Base-by-base conservation (phyloP, 2,888 invertebrate species). In the Gymnoscelis rufifasciata region DNA sequence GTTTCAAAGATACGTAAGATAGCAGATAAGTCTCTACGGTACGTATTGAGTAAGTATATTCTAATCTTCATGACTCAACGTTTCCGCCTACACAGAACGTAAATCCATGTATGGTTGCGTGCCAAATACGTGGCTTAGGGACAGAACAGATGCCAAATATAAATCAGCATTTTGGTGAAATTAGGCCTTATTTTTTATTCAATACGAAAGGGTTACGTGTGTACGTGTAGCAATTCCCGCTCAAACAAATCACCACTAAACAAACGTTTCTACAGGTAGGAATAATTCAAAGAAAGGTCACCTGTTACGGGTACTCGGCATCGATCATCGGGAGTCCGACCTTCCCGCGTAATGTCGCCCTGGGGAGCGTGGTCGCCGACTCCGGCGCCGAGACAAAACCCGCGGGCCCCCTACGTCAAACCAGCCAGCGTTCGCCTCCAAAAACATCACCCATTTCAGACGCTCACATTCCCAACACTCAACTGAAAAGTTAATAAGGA, bases 221-320 rank as follows among this genome's bases (percentile, higher is more conserved):
- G 64, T 71, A 72, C 71, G 70, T 70, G 69, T 68, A 64, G 68
- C 76, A 74, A 81, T 83, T 77, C 77, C 68, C 73, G 66, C 68
- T 72, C 73, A 79, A 83, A 84, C 79, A 84, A 87, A 86, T 86
- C 83, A 82, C 82, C 75, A 76, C 79, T 81, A 81, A 84, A 78
- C 82, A 82, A 86, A 84, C 76, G 75, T 81, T 83, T 83, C 82
- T 78, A 78, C 82, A 79, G 82, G 82, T 80, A 82, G 73, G 72
- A 86, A 86, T 87, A 87, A 87, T 87, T 86, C 80, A 84, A 68
- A 62, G 72, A 83, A 83, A 87, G 87, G 87, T 87, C 87, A 88
- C 86, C 82, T 84, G 86, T 86, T 82, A 82, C 78, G 78, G 83
- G 81, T 76, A 76, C 82, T 79, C 81, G 77, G 75, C 86, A 86